These are phyloP conservation scores for Hemichromis elongatus DNA, from an alignment of 2,113 vertebrate genomes.

Conservation along the genomic window DNA sequence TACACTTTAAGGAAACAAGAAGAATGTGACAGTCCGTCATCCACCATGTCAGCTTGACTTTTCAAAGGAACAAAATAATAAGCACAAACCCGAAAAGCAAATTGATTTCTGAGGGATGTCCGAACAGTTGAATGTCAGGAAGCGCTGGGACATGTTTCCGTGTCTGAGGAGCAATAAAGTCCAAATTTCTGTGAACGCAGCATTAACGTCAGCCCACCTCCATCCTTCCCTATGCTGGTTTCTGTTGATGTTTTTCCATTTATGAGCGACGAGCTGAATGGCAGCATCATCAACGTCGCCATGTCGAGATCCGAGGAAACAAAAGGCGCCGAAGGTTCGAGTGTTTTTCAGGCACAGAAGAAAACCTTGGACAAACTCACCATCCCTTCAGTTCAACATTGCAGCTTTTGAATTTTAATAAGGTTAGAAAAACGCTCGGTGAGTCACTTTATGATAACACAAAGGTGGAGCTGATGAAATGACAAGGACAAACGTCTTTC, in stretches of 20 bases:
- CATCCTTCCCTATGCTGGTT: not conserved
- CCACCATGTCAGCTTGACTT: not conserved
- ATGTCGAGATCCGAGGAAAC: not conserved
- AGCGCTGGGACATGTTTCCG: not conserved
- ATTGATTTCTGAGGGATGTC: not conserved
- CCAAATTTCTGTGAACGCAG: constrained; percentile 7
- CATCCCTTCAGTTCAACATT: not conserved
- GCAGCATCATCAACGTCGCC: not conserved
- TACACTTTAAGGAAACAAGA: not conserved
- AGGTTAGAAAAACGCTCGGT: not conserved
- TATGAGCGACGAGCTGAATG: not conserved
- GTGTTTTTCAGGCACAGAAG: not conserved
- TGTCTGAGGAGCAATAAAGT: not conserved
- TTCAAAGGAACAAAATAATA: not conserved
- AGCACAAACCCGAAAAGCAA: not conserved
- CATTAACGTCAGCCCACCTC: not conserved
- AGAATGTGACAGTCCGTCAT: not conserved
- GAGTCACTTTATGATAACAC: not conserved
- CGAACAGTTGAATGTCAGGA: not conserved
- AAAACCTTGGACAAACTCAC: not conserved
- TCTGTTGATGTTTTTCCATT: not conserved
- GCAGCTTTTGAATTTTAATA: not conserved
- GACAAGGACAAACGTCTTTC: not conserved
- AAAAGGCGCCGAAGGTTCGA: not conserved
- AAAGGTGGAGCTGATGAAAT: not conserved